Conservation (phyloP, 2,888 invertebrate species). For the Gastrophysa polygoni region DNA sequence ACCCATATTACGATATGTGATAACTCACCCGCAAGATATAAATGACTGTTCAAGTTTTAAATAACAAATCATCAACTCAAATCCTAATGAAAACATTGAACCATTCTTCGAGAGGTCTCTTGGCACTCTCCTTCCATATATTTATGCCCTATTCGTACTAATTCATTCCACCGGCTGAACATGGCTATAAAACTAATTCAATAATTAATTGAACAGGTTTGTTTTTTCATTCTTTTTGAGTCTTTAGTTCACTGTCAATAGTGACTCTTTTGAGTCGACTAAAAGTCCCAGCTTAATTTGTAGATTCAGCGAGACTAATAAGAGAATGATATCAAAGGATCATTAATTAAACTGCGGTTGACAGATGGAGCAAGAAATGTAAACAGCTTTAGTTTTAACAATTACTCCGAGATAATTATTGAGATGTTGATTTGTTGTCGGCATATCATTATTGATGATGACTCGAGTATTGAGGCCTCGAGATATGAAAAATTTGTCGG, state of each 20-base stretch:
- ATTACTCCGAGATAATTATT: constrained; percentile 20
- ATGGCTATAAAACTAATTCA: constrained; percentile 4
- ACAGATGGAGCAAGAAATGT: constrained; percentile 23
- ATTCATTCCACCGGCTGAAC: neutral
- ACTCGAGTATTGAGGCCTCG: constrained; percentile 22
- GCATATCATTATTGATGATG: constrained; percentile 27
- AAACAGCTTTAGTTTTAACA: constrained; percentile 27
- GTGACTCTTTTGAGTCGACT: neutral
- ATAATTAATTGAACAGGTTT: constrained; percentile 10
- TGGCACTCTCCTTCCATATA: neutral
- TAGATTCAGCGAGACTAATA: constrained; percentile 4
- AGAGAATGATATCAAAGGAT: constrained; percentile 12
- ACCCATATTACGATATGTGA: too few species aligned
- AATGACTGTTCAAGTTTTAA: neutral
- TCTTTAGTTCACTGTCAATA: constrained; percentile 10
- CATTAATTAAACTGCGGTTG: constrained; percentile 24
- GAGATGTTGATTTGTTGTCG: constrained; percentile 18
- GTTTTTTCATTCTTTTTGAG: neutral
- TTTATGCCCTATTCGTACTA: neutral
- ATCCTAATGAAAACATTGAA: too few species aligned
- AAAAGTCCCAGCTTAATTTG: constrained; percentile 5
- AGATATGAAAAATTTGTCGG: neutral
- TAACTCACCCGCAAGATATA: neutral
- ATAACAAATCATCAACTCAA: too few species aligned
- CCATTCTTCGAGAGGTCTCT: too few species aligned